Conservation (phyloP, 2,797 vertebrate species). For the Coregonus ussuriensis region DNA sequence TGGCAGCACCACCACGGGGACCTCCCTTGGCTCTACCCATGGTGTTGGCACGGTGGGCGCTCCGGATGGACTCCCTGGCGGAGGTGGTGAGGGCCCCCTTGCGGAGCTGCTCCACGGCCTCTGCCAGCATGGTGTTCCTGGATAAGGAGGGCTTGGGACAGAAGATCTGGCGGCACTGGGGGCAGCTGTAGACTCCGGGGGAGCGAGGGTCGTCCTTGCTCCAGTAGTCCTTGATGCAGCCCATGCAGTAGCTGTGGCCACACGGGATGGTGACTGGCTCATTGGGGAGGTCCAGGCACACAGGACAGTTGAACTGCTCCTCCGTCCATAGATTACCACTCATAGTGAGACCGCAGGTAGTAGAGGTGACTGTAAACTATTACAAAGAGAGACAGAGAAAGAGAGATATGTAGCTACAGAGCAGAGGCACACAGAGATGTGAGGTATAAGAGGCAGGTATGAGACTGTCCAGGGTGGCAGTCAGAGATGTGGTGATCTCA, state of each 20-base stretch:
- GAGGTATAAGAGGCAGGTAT: not conserved
- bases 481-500: not conserved
- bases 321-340: conserved; percentile 75
- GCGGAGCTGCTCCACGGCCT: conserved; percentile 80
- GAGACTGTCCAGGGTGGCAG: not conserved
- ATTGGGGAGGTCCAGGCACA: conserved; percentile 79
- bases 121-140: conserved; percentile 82
- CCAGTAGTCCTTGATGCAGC: conserved; percentile 80
- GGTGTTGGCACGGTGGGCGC: conserved; percentile 24
- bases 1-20: not conserved
- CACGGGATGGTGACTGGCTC: conserved; percentile 81
- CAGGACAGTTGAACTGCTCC: conserved; percentile 84
- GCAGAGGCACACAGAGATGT: not conserved
- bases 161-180: conserved; percentile 77
- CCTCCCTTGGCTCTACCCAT: conserved; percentile 31
- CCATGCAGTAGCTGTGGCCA: conserved; percentile 84
- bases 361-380: not conserved
- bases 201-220: conserved; percentile 70
- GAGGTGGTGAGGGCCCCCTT: conserved; percentile 55
- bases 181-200: conserved; percentile 74
- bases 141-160: conserved; percentile 72
- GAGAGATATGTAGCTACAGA: not conserved
- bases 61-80: conserved; percentile 64
- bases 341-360: conserved; percentile 39
- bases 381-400: too few relatives aligned